Conservation (phyloP, 2,797 vertebrate genomes). For the Amphiprion clarkii region DNA sequence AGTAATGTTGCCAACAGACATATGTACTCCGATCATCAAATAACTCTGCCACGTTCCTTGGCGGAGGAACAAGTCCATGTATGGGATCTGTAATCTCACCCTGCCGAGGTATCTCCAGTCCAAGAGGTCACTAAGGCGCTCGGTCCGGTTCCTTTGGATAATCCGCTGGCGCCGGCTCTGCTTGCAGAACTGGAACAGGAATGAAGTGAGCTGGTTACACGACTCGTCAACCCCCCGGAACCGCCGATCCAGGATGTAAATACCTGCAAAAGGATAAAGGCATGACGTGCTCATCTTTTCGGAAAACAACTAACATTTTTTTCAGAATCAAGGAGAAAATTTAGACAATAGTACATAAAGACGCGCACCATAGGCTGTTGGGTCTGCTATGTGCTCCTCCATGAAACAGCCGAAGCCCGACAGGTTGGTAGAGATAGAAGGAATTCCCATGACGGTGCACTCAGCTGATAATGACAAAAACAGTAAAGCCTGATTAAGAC, state of each 20-base stretch:
- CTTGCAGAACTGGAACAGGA: conserved; percentile 96
- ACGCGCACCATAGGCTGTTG: conserved; percentile 90
- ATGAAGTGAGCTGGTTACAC: conserved; percentile 95
- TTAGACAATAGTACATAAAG: conserved; percentile 5
- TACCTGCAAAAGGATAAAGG: conserved; percentile 81
- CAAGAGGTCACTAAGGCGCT: conserved; percentile 95
- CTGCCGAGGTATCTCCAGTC: conserved; percentile 96
- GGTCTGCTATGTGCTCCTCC: conserved; percentile 97
- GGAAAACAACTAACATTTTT: no score
- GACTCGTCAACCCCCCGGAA: conserved; percentile 92
- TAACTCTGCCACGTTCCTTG: no score
- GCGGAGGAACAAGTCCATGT: background rate
- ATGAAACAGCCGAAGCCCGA: conserved; percentile 97
- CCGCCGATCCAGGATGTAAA: conserved; percentile 94
- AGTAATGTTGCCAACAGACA: no score
- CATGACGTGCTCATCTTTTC: no score
- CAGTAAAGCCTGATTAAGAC: background rate
- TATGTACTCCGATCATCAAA: no score
- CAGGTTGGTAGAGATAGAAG: conserved; percentile 95
- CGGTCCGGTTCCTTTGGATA: conserved; percentile 95
- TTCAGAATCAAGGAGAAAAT: background rate
- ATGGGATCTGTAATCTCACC: conserved; percentile 74
- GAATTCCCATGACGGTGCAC: conserved; percentile 98
- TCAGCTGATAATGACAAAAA: conserved; percentile 84
- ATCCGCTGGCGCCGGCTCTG: conserved; percentile 95